Base-by-base conservation (phyloP, 2,113 vertebrate genomes). In the Ciconia boyciana region DNA sequence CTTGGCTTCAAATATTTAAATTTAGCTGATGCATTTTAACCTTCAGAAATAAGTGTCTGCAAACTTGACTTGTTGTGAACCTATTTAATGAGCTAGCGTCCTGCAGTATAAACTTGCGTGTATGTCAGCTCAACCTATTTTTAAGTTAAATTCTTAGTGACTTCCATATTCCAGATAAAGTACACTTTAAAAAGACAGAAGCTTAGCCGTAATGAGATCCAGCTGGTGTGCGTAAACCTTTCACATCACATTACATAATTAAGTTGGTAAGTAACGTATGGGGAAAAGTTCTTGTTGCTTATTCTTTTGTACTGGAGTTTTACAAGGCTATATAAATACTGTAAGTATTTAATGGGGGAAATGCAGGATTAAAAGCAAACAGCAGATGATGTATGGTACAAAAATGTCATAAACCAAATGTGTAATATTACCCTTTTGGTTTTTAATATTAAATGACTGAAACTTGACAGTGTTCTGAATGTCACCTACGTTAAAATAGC, bases 161-260 rank as follows among this genome's bases (percentile, higher is more conserved):
- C 78, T 95, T 93, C 58, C 36, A 18, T 94, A 32, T 85, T 89
- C 46, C 74, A 77, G 83, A 84, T 85, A 69, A 96, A 91, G 49
- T 68, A 62, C 16, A 25, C n/a, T 94, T 94, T 84, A 79, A 91
- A 84, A 82, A 92, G 89, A 83, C 52, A 94, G 74, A 89, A 95
- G 94, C 57, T 32, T 71, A 75, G 34, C 74, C 4, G 10, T 96
- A 96, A 97, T 89, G 87, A 93, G 96, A 76, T 92, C 92, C 97
- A 97, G 93, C 93, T 97, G 96, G 54, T 76, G 58, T 69, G 60
- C 93, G 74, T 97, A 97, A 95, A 95, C 94, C 93, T 96, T 97
- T 97, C 93, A 87, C 89, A 41, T 96, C 87, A 72, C 1, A 18
- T 96, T 95, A 95, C 77, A 74, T 77, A 89, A 93, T 95, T 94